Evolutionary conservation across 64 coral and sea anemone genomes (phyloP), one percentile per base, ranked within the genome.

Genomic region (Acropora yongei): DNA sequence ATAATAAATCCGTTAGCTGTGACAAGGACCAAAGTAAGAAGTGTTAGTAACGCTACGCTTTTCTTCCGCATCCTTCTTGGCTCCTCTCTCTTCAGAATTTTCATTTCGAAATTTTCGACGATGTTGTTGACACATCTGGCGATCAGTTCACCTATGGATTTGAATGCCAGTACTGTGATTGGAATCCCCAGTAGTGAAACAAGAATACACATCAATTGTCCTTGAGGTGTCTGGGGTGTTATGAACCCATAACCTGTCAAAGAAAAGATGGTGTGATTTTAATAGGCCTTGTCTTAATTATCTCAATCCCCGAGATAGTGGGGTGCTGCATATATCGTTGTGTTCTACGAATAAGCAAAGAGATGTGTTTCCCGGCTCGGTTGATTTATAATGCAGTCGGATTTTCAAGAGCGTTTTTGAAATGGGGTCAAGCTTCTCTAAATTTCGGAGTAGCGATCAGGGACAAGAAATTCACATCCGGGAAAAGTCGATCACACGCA

Each of bases 221-320:
- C 95, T 14, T 75, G 51, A 9, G 78, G 91, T 49, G 95, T 96
- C 17, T 77, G 84, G 57, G 95, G 91, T 48, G 91, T 87, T 47
- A 92, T 94, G 4, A 72, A 72, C 16, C 95, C 95, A 42, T 97
- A 97, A 14, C 92, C 92, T 97, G 20, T 2, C 11, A 63, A 63
- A 12, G 16, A 63, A 10, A 12, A 10, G 60, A 13, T 12, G 14
- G 60, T 8, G 13, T 7, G 51, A 30, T 30, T 30, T 30, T 30
- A 30, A 30, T 30, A 30, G 30, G 30, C 0, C 30, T 30, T 30
- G 30, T 30, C 30, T 30, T 30, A 30, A 30, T 30, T 30, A 30
- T 30, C 30, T 30, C 0, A 30, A 30, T 30, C 30, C 30, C 30
- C 30, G 30, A 30, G 30, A 30, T 30, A 30, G 30, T 30, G 30